A percentile compares a stretch with the other conserved stretches of the same genome.
Evolutionary conservation across 2,113 vertebrate genomes (phyloP).

Genomic region (Mormyrus iriodes): DNA sequence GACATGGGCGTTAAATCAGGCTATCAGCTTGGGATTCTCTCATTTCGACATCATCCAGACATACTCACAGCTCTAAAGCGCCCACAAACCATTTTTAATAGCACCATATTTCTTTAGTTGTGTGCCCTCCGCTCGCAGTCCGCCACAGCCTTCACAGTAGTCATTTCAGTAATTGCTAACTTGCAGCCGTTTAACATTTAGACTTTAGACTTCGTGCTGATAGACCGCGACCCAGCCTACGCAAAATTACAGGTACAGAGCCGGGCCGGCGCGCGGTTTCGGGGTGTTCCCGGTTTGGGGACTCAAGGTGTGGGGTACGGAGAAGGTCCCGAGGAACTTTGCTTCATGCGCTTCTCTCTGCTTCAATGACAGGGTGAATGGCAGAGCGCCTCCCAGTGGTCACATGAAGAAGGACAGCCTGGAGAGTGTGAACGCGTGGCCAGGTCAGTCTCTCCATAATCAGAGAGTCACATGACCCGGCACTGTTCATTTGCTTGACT

Average conservation of each 20-base stretch:
- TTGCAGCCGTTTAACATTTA: neutral
- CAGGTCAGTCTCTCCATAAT: conserved; percentile 32
- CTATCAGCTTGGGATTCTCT: neutral
- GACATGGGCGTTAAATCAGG: neutral
- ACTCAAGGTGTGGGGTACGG: neutral
- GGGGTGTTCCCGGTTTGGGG: neutral
- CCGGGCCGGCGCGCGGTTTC: neutral
- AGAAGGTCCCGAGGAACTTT: too few relatives aligned
- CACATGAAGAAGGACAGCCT: conserved; percentile 31
- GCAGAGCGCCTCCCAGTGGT: conserved; percentile 30
- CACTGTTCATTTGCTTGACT: neutral
- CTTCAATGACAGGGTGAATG: conserved; percentile 32
- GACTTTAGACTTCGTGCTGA: neutral
- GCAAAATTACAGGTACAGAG: neutral
- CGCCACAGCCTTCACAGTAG: neutral
- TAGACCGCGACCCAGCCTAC: neutral
- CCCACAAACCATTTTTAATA: neutral
- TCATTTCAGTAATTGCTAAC: conserved; percentile 10
- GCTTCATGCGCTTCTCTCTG: neutral
- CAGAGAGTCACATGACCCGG: neutral
- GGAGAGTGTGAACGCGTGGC: conserved; percentile 36
- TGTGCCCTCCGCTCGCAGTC: neutral
- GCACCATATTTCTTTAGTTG: neutral
- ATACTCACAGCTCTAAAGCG: neutral
- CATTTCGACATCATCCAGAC: neutral